Evolutionary conservation across 2,888 invertebrate genomes (phyloP), one percentile per base, ranked within the genome.

Genomic region (Caenorhabditis wallacei): DNA sequence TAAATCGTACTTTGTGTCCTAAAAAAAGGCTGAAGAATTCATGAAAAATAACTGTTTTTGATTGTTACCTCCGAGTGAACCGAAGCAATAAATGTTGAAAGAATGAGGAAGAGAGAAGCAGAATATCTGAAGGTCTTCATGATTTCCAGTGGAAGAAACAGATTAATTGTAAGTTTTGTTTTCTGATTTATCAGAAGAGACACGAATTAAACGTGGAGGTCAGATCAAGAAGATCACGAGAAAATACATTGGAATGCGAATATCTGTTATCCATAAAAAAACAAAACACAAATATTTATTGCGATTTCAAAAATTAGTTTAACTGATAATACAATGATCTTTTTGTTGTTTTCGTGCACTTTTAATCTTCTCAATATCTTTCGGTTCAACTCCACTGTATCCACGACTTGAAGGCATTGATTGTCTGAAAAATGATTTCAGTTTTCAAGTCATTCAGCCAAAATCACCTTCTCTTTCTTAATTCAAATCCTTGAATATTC

Each of bases 321-420:
- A 74, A 53, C 69, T 75, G 24, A 81, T 37, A 43, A 70, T 70
- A 46, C 82, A 82, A 71, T 82, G 69, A 37, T 82, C 82, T 43
- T 82, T 82, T 20, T 82, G 78, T 30, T 76, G 75, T 18, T 56
- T 56, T 4, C 69, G 53, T 0, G 71, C 59, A 26, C 18, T 68
- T 48, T 82, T 83, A 18, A 85, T 74, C 40, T 82, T 66, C 53
- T 81, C 84, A 61, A 85, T 76, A 26, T 85, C 86, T 30, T 76
- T 74, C 13, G 71, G 18, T 46, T 84, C 80, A 16, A 84, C 76
- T 1, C 84, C 82, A 79, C 84, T 83, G 76, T 80, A 74, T 13
- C 72, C 83, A 53, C 83, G 80, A 40, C 61, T 79, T 11, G 78
- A 83, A 4, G 86, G 84, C 86, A 86, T 86, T 26, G 86, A 86